These are phyloP conservation scores for Ophion ellenae DNA, from an alignment of 2,888 invertebrate genomes.

Conservation along the genomic window DNA sequence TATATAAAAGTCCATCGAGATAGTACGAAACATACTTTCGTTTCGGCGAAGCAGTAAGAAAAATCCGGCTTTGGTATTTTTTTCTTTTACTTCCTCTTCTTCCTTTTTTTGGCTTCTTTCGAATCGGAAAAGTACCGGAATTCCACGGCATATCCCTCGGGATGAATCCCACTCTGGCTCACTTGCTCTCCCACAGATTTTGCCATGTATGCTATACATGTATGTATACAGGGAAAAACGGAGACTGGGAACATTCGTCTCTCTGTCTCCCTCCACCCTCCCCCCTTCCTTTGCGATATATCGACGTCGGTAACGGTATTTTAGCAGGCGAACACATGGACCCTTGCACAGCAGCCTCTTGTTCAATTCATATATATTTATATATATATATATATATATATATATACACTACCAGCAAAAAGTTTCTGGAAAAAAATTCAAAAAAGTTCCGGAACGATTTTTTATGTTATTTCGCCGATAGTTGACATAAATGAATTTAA, in stretches of 20 bases:
- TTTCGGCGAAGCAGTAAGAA: constrained; percentile 33
- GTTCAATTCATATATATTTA: neutral
- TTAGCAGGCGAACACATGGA: constrained; percentile 17
- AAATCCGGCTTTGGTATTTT: constrained; percentile 59
- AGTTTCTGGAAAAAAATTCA: no score
- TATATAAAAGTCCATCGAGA: constrained; percentile 60
- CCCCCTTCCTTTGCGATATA: constrained; percentile 26
- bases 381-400: no score
- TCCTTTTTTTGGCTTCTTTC: constrained; percentile 6
- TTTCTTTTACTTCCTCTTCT: neutral
- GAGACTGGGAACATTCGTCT: constrained; percentile 18
- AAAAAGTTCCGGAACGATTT: no score
- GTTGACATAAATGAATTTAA: no score
- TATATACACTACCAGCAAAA: no score
- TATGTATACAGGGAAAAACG: neutral
- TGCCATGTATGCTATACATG: neutral
- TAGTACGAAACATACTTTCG: constrained; percentile 56
- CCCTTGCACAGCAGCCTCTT: neutral
- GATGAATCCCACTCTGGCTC: constrained; percentile 31
- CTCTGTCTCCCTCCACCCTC: constrained; percentile 2
- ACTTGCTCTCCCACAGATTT: constrained; percentile 4
- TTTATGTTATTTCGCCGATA: no score
- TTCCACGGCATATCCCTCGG: constrained; percentile 56
- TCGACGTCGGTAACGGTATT: constrained; percentile 39
- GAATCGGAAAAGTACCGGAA: constrained; percentile 56